A percentile compares a stretch with the other conserved stretches of the same genome.
Conservation (phyloP, 2,797 vertebrate species). For the Falco biarmicus region DNA sequence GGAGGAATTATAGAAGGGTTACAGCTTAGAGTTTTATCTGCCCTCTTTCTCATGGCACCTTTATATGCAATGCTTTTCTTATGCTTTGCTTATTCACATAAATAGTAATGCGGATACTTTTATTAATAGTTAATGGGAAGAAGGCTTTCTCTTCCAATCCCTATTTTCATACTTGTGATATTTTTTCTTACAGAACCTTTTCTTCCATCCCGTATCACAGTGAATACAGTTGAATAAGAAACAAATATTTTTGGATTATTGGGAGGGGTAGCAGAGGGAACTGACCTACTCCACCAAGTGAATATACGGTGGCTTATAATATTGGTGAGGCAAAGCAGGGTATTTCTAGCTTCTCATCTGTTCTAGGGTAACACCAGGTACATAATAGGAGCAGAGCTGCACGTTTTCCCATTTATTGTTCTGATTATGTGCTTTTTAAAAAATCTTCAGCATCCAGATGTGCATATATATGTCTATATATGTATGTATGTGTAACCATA, state of each 20-base stretch:
- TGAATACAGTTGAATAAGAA: conserved; percentile 29
- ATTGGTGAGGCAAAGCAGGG: background rate
- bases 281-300: background rate
- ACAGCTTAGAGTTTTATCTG: conserved; percentile 26
- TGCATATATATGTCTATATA: background rate
- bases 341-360: background rate
- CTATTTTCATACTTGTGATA: conserved; percentile 52
- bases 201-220: background rate
- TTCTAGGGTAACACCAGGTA: background rate
- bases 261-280: background rate
- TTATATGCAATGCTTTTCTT: conserved; percentile 61
- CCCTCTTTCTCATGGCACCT: conserved; percentile 9
- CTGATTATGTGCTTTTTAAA: background rate
- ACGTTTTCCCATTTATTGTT: background rate
- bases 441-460: background rate
- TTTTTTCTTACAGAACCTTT: conserved; percentile 52
- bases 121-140: conserved; percentile 72
- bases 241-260: conserved; percentile 1
- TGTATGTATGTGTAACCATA: background rate
- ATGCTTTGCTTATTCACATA: conserved; percentile 57
- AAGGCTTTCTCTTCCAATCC: conserved; percentile 60
- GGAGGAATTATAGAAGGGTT: background rate
- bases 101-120: conserved; percentile 39
- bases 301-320: background rate
- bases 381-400: background rate